These are phyloP conservation scores for Hypomecis punctinalis DNA, from an alignment of 2,888 invertebrate species.

Conservation along the genomic window DNA sequence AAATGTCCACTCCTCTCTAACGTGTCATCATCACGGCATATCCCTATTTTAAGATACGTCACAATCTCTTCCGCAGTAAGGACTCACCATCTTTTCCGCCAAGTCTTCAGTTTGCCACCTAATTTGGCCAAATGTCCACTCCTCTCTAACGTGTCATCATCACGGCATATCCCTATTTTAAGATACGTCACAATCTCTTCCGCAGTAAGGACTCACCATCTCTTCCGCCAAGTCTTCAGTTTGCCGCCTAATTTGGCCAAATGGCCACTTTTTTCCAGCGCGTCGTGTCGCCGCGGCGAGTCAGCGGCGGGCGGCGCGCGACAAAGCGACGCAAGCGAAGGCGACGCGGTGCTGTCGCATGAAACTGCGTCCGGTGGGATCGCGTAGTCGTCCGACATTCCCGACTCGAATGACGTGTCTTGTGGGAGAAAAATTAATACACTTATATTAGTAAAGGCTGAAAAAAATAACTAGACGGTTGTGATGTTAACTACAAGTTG, in stretches of 20 bases:
- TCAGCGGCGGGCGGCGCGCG: slow-evolving; percentile 60
- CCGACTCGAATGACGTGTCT: slow-evolving; percentile 96
- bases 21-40: no score
- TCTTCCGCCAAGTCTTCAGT: slow-evolving; percentile 97
- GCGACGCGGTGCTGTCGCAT: slow-evolving; percentile 91
- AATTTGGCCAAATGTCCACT: background rate
- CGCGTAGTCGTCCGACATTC: slow-evolving; percentile 98
- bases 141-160: no score
- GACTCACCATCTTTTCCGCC: no score
- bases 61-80: no score
- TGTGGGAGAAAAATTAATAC: slow-evolving; percentile 42
- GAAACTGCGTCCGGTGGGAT: slow-evolving; percentile 97
- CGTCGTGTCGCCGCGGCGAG: slow-evolving; percentile 86
- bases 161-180: no score
- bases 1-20: no score
- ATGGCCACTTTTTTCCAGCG: slow-evolving; percentile 95
- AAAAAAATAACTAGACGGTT: no score
- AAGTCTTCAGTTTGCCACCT: background rate
- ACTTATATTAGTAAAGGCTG: no score
- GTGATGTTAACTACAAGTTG: no score
- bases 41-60: no score
- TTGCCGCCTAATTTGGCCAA: slow-evolving; percentile 96
- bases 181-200: slow-evolving; percentile 93
- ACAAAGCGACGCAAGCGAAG: slow-evolving; percentile 87
- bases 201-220: slow-evolving; percentile 94